Evolutionary conservation across 2,113 vertebrate species (phyloP), one percentile per base, ranked within the genome.

Genomic region (Aix galericulata): DNA sequence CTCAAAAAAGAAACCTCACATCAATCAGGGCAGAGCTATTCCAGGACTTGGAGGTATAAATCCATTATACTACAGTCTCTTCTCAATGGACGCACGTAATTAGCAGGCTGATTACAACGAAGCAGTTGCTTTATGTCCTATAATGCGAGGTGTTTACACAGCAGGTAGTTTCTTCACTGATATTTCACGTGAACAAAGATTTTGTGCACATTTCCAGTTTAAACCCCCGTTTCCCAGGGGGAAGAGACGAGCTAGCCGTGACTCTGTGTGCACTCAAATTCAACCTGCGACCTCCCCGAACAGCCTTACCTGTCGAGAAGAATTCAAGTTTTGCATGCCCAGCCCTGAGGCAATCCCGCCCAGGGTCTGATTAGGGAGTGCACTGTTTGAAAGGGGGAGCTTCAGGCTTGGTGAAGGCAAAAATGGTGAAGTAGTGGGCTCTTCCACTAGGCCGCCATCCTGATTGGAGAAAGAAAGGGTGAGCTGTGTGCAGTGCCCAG

Each of bases 321-420:
- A 98, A 99, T 99, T 99, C 98, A 99, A 99, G 99, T 99, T 99
- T 98, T 99, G 99, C 99, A 99, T 99, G 98, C 98, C 98, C 98
- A 99, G 98, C 98, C 99, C 99, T 96, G 98, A 98, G 98, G 98
- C 98, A 98, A 99, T 98, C 97, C 98, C 99, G 96, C 99, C 99
- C 98, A 99, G 98, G 98, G 99, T 98, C 97, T 99, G 99, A 98
- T 97, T 99, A 97, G 99, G 98, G 98, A 99, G 99, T 98, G 99
- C 99, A 98, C 98, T 99, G 98, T 98, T 99, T 98, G 98, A 98
- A 98, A 99, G 98, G 97, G 99, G 98, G 98, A 99, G 99, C 98
- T 99, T 99, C 98, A 99, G 98, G 98, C 98, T 99, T 98, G 99
- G 98, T 98, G 99, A 99, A 99, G 99, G 99, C 99, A 99, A 98